Evolutionary conservation across 2,888 invertebrate genomes (phyloP).

Genomic region (Serripes groenlandicus): DNA sequence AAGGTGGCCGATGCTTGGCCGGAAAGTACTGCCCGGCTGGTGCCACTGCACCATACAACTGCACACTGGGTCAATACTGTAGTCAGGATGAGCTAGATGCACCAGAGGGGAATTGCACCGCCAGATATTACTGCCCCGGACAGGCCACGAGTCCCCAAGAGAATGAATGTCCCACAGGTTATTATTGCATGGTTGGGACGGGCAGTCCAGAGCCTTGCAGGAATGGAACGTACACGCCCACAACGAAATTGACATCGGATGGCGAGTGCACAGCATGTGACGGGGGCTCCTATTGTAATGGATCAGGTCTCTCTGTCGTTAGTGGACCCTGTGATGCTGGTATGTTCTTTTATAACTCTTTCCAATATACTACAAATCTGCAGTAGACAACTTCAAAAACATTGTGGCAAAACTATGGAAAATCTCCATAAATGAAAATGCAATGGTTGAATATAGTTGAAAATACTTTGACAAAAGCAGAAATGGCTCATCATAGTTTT

Average conservation of each 20-base stretch:
- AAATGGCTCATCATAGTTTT: no score
- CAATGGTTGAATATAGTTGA: no score
- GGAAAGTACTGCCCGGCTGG: conserved; percentile 83
- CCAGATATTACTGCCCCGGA: conserved; percentile 81
- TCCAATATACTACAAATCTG: no score
- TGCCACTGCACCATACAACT: conserved; percentile 74
- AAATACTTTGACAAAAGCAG: no score
- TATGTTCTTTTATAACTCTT: no score
- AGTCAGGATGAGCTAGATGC: conserved; percentile 74
- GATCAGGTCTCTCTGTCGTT: conserved; percentile 74
- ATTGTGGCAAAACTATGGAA: no score
- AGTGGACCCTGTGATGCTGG: conserved; percentile 78
- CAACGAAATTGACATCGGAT: conserved; percentile 58
- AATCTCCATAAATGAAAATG: no score
- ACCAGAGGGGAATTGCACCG: conserved; percentile 79
- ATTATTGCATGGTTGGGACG: conserved; percentile 79
- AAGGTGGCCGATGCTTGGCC: conserved; percentile 82
- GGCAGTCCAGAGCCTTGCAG: conserved; percentile 79
- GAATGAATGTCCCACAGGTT: conserved; percentile 75
- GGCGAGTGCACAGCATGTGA: conserved; percentile 78
- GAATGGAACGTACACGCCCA: conserved; percentile 83
- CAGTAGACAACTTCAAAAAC: no score
- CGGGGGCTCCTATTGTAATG: conserved; percentile 81
- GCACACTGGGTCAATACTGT: conserved; percentile 84
- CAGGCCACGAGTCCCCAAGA: conserved; percentile 72